phyloP scores from a whole-genome alignment of 1,140 invertebrate species.

The Procambarus clarkii region DNA sequence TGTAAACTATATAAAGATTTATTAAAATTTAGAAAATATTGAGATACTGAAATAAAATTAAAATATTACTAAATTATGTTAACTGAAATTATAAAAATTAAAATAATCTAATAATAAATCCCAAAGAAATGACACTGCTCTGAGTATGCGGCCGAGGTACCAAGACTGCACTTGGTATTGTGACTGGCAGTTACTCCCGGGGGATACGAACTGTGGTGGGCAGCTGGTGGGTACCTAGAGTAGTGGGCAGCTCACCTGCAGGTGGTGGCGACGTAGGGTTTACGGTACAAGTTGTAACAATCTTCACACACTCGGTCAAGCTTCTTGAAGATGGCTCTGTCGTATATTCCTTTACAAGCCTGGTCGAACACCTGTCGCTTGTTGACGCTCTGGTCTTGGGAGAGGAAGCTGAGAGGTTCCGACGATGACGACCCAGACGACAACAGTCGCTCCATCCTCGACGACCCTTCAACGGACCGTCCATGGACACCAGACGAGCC shows the following conservation, averaged over 20 bases:
- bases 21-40: too few species aligned
- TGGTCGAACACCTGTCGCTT: conserved; percentile 40
- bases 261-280: conserved; percentile 21
- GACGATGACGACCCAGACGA: not conserved
- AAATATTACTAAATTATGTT: too few species aligned
- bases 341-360: conserved; percentile 43
- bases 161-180: too few species aligned
- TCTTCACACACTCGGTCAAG: conserved; percentile 48
- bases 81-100: too few species aligned
- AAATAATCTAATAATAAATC: too few species aligned
- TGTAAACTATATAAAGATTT: too few species aligned
- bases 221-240: not conserved
- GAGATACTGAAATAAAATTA: too few species aligned
- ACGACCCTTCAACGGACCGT: conserved; percentile 23
- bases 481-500: not conserved
- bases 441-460: conserved; percentile 25
- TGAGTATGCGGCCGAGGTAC: too few species aligned
- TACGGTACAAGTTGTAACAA: conserved; percentile 59
- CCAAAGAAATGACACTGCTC: too few species aligned
- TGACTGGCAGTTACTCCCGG: too few species aligned
- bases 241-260: conserved; percentile 32
- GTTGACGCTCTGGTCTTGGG: conserved; percentile 19
- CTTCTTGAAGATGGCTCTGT: conserved; percentile 37
- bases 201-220: too few species aligned
- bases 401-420: not conserved